Evolutionary conservation across 2,797 vertebrate species (phyloP).

Genomic region (Acomys russatus): DNA sequence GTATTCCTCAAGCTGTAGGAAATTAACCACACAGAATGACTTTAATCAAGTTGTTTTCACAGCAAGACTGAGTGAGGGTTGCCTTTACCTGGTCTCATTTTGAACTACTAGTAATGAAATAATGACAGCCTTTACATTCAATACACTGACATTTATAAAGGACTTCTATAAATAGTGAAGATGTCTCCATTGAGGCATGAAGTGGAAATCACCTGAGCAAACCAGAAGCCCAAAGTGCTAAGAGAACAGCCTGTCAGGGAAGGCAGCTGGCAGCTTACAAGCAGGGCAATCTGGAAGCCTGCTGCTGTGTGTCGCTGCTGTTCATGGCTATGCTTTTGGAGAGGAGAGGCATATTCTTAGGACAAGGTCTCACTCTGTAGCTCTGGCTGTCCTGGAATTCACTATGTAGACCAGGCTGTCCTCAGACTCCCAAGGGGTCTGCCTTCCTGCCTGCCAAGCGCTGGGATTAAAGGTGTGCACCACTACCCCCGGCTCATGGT

Average conservation of each 20-base stretch:
- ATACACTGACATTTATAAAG: background rate
- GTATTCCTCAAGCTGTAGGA: background rate
- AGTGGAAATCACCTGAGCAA: background rate
- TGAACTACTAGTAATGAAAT: background rate
- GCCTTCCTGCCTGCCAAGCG: background rate
- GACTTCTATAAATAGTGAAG: background rate
- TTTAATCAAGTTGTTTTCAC: background rate
- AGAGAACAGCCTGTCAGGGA: background rate
- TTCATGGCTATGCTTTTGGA: background rate
- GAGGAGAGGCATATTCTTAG: no score
- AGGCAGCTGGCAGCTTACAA: background rate
- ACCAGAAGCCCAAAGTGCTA: background rate
- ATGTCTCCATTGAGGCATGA: background rate
- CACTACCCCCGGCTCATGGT: background rate
- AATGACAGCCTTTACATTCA: background rate
- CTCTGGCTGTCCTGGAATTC: background rate
- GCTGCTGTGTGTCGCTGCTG: background rate
- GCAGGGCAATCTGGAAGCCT: background rate
- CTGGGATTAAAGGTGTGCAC: background rate
- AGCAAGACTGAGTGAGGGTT: background rate
- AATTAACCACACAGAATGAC: conserved; percentile 12
- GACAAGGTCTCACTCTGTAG: background rate
- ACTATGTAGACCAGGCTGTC: background rate
- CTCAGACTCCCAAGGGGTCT: background rate
- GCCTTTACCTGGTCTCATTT: background rate